phyloP scores from a whole-genome alignment of 2,888 invertebrate species.

The Polyploca ridens region DNA sequence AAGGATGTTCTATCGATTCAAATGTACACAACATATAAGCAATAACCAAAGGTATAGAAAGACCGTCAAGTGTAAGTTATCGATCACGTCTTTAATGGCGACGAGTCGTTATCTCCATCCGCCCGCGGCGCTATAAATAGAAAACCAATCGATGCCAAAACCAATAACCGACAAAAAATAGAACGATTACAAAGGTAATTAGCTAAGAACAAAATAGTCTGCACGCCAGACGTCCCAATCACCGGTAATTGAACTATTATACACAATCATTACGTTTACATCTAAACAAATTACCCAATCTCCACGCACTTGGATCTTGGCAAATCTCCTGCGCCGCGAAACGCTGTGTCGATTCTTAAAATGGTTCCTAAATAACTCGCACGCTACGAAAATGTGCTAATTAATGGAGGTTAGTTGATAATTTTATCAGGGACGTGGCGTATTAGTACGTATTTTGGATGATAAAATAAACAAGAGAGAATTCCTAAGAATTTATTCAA shows the following conservation, averaged over 20 bases:
- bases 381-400: slow-evolving; percentile 3
- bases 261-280: slow-evolving; percentile 2
- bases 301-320: slow-evolving; percentile 5
- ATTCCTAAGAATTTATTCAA: background rate
- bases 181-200: slow-evolving; percentile 28
- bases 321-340: background rate
- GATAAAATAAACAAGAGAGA: background rate
- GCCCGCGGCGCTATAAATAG: slow-evolving; percentile 26
- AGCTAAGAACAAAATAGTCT: slow-evolving; percentile 3
- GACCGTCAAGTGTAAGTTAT: slow-evolving; percentile 26
- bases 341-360: slow-evolving; percentile 1
- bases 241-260: slow-evolving; percentile 6
- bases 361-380: background rate
- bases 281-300: background rate
- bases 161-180: slow-evolving; percentile 21
- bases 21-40: background rate
- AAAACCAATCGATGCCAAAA: slow-evolving; percentile 26
- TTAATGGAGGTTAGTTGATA: background rate
- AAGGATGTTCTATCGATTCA: background rate
- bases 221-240: background rate
- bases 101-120: slow-evolving; percentile 12
- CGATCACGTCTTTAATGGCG: slow-evolving; percentile 25
- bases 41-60: background rate
- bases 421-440: background rate
- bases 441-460: background rate